Percentiles rank a stretch among this genome's conserved stretches.
These are phyloP conservation scores for Anguilla pacifica DNA, from an alignment of 2,797 vertebrate genomes.

Conservation along the genomic window DNA sequence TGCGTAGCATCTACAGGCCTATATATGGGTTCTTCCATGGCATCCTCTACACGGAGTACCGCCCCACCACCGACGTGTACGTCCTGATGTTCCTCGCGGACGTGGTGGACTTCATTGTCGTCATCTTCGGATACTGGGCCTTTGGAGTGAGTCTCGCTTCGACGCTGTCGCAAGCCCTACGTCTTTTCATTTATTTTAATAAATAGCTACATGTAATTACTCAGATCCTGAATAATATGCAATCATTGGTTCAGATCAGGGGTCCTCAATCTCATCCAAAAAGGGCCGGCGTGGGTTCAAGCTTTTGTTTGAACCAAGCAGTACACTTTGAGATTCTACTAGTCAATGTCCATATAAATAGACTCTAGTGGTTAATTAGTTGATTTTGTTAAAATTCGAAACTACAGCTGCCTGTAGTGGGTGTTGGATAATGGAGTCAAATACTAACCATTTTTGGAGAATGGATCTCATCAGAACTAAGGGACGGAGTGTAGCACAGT, in stretches of 20 bases:
- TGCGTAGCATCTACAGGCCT: slow-evolving; percentile 69
- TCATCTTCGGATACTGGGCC: slow-evolving; percentile 96
- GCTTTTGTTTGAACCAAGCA: too few relatives aligned
- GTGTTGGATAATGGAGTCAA: background rate
- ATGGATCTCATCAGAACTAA: too few relatives aligned
- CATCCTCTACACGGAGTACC: slow-evolving; percentile 79
- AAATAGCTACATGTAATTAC: background rate
- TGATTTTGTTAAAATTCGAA: background rate
- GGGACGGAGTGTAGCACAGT: too few relatives aligned
- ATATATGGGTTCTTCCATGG: slow-evolving; percentile 74
- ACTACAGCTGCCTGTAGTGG: background rate
- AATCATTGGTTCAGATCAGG: background rate
- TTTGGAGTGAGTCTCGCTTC: slow-evolving; percentile 84
- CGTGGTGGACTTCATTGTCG: slow-evolving; percentile 90
- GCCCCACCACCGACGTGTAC: slow-evolving; percentile 85
- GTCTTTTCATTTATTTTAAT: background rate
- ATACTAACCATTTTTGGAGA: background rate
- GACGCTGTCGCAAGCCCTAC: too few relatives aligned
- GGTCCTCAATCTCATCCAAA: too few relatives aligned
- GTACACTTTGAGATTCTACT: too few relatives aligned
- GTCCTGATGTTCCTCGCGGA: slow-evolving; percentile 94
- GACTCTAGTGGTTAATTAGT: too few relatives aligned
- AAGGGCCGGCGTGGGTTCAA: too few relatives aligned
- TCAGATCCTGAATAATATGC: background rate
- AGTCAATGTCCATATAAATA: too few relatives aligned